phyloP scores from a whole-genome alignment of 2,888 invertebrate genomes.

The Erynnis tages region DNA sequence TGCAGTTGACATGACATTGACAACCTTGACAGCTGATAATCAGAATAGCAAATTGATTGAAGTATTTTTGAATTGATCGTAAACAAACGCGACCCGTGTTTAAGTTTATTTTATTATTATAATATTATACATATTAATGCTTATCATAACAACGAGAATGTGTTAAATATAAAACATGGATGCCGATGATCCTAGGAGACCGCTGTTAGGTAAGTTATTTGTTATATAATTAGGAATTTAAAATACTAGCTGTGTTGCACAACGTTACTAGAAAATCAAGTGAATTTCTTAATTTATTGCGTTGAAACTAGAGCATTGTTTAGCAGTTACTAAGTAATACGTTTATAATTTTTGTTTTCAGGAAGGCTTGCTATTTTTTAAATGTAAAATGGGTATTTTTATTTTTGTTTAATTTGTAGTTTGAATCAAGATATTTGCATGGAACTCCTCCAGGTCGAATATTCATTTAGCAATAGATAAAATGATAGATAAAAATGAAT shows the following conservation, averaged over 20 bases:
- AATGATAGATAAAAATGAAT: too few species aligned
- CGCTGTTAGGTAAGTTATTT: slow-evolving; percentile 38
- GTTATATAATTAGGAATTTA: slow-evolving; percentile 4
- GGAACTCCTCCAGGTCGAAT: too few species aligned
- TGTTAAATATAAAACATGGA: slow-evolving; percentile 35
- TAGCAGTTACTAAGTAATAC: background rate
- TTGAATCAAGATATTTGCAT: too few species aligned
- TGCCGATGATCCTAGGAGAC: slow-evolving; percentile 39
- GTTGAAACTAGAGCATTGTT: slow-evolving; percentile 10
- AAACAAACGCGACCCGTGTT: background rate
- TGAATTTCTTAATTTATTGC: slow-evolving; percentile 20
- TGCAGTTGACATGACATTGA: background rate
- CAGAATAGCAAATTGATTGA: background rate
- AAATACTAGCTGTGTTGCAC: background rate
- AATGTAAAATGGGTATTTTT: slow-evolving; percentile 12
- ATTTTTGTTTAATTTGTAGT: background rate
- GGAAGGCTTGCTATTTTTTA: background rate
- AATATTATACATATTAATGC: too few species aligned
- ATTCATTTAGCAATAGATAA: too few species aligned
- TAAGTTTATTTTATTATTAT: slow-evolving; percentile 2
- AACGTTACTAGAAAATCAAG: slow-evolving; percentile 7
- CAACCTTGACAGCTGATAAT: background rate
- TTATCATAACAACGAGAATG: slow-evolving; percentile 14
- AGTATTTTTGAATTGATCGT: background rate
- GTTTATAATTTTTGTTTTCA: background rate